Base-by-base conservation (phyloP, 2,113 vertebrate genomes). In the Oophaga pumilio region DNA sequence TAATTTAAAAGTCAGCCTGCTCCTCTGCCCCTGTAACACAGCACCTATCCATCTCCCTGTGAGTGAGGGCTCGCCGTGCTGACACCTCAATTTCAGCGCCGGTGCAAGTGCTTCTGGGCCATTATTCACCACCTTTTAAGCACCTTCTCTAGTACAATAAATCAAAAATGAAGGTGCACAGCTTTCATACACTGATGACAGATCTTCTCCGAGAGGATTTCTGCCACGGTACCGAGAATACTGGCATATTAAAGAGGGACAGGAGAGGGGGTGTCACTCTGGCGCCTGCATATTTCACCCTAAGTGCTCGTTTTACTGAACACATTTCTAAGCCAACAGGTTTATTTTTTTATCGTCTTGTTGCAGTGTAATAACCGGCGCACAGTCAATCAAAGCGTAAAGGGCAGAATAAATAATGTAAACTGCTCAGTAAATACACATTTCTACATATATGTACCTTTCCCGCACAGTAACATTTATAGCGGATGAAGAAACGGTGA, bases 111-210 rank as follows among this genome's bases (percentile, higher is more conserved):
- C 24, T 71, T 66, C 53, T 82, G n/a, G 33, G 1, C 28, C 9
- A 56, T 86, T 80, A 85, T 86, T 88, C 86, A 77, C 64, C 80
- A 59, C 71, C 85, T 85, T 52, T 52, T 68, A 88, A 86, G 71
- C 56, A 83, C 76, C 64, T 56, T 83, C 71, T 76, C 26, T 89
- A 79, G 82, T 76, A 83, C 76, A 86, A 84, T 50, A 86, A 90
- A 90, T 88, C 79, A 86, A 76, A 43, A 64, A 43, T 22, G 76
- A 66, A 84, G 76, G 83, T 84, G 84, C 71, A 28, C 0, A 71
- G 24, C 69, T 76, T 59, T 76, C 84, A 76, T 60, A 85, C 71
- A 49, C 49, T 28, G 66, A 85, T 85, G 83, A 85, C 33, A 15
- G 69, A 85, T 85, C 49, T 74, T 50, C 50, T 57, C 74, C 9